Percentiles rank a stretch among this genome's conserved stretches.
phyloP scores from a whole-genome alignment of 1,140 invertebrate species.

The Heliconius melpomene region DNA sequence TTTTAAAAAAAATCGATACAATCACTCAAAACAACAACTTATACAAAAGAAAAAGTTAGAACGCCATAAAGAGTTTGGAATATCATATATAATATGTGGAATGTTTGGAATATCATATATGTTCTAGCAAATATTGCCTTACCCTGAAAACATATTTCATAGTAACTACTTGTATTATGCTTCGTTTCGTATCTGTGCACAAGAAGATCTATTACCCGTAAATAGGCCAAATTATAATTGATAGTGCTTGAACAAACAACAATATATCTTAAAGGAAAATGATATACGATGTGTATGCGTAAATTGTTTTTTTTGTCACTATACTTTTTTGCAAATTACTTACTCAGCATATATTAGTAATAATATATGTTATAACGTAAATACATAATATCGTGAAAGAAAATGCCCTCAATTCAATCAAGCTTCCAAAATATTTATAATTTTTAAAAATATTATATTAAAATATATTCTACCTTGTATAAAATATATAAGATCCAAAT shows the following conservation, averaged over 20 bases:
- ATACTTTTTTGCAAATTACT: neutral
- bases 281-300: neutral
- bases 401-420: too few relatives aligned
- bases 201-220: slow-evolving; percentile 18
- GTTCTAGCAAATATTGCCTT: neutral
- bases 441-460: too few relatives aligned
- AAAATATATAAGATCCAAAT: too few relatives aligned
- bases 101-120: neutral
- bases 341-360: neutral
- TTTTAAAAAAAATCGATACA: too few relatives aligned
- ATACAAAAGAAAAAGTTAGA: neutral
- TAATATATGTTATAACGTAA: too few relatives aligned
- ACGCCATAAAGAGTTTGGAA: neutral
- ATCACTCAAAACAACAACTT: neutral
- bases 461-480: too few relatives aligned
- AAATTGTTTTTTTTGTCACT: neutral
- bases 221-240: slow-evolving; percentile 27
- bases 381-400: too few relatives aligned
- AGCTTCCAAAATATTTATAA: too few relatives aligned
- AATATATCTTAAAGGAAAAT: neutral
- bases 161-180: neutral
- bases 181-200: neutral
- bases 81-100: neutral
- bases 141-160: neutral
- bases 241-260: slow-evolving; percentile 24